These are phyloP conservation scores for Porites evermanni DNA, from an alignment of 92 coral and sea anemone genomes.

Conservation along the genomic window DNA sequence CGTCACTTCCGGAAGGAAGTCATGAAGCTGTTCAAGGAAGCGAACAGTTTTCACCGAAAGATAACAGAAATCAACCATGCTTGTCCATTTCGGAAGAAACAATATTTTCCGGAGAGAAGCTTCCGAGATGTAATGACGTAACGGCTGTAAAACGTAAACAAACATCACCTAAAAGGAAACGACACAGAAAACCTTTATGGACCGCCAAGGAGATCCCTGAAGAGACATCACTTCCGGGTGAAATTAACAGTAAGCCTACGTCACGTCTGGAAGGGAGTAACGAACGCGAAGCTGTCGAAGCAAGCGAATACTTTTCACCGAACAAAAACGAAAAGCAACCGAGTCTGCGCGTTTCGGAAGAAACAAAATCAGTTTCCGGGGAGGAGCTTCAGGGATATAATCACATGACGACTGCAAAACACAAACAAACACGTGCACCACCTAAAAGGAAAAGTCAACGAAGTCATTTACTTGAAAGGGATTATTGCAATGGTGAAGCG, in stretches of 20 bases:
- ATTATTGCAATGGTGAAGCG: neutral
- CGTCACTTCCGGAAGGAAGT: conserved; percentile 4
- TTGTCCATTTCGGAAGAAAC: neutral
- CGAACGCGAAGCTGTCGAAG: neutral
- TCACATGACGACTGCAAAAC: neutral
- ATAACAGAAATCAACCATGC: neutral
- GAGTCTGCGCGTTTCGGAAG: neutral
- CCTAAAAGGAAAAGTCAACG: neutral
- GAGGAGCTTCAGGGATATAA: neutral
- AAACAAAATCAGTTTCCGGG: neutral
- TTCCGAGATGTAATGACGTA: neutral
- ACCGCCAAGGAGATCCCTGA: neutral
- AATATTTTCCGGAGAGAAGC: neutral
- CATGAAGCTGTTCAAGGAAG: neutral
- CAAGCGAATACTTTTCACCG: neutral
- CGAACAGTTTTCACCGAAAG: neutral
- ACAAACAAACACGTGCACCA: neutral
- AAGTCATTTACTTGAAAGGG: neutral
- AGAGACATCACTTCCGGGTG: conserved; percentile 4
- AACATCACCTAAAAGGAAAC: neutral
- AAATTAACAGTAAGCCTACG: neutral
- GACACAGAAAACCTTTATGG: neutral
- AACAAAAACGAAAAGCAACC: neutral
- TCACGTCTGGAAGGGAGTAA: neutral
- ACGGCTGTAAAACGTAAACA: neutral